Base-by-base conservation (phyloP, 2,113 vertebrate species). In the Phyllostomus discolor region DNA sequence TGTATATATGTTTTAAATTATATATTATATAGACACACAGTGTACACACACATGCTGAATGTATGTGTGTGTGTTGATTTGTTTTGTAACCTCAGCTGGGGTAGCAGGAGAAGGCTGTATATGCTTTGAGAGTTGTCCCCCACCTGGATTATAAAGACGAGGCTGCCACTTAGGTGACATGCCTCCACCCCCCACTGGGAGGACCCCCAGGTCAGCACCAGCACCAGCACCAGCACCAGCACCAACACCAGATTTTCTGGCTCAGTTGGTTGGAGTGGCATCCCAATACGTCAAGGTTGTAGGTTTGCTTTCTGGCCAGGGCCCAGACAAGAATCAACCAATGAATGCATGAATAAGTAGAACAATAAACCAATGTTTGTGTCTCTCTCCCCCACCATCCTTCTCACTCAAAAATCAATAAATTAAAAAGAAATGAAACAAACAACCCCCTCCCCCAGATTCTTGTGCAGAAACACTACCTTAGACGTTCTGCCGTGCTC, bases 151-250 rank as follows among this genome's bases (percentile, higher is more conserved):
- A 1, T 46, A 31, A 92, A 41, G 67, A 38, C 20, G 50, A 57
- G 10, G 20, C 35, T 67, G 10, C n/a, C 31, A 1, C 5, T 69
- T 26, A 2, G 50, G 46, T 28, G 26, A 41, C 66, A 41, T 48
- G 14, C 31, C 46, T 38, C 15, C 62, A 4, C 8, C 17, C n/a
- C 12, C 22, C 7, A 8, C 17, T 10, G 10, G 31, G 10, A 0
- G 1, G 15, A 14, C 24, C 54, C 15, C 17, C 7, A 0, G 11
- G 12, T 82, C 35, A 81, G 92, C 75, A n/a, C 52, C 46, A 81
- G 83, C 80, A 43, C 52, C 35, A 81, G 92, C 75, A n/a, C n/a
- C n/a, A n/a, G n/a, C n/a, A n/a, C 52, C 46, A 81, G 83, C 80
- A 43, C 52, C 16, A 4, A 28, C 75, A 22, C 8, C 24, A 20